Base-by-base conservation (phyloP, 2,113 vertebrate species). In the Sinocyclocheilus grahami region DNA sequence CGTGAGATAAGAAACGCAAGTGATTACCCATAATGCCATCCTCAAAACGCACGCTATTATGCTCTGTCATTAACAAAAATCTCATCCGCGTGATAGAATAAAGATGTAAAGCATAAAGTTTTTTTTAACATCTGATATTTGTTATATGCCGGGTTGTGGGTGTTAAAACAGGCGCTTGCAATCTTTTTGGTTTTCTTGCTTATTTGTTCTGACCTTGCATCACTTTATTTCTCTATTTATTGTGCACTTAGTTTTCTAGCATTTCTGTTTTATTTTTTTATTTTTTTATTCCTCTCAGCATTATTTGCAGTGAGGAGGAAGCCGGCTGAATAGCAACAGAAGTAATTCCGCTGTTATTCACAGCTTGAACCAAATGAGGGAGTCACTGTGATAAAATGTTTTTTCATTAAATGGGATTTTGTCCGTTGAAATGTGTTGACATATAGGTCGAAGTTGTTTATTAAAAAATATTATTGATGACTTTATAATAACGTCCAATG, bases 1-100 rank as follows among this genome's bases (percentile, higher is more conserved):
- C 77, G 13, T 24, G 16, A 87, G 77, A 88, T 89, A 87, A 86
- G 85, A 86, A 74, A 67, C 51, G 30, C 77, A 75, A 84, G 82
- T 48, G 72, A 86, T 89, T 89, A 82, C 53, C 86, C 72, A 42
- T 79, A 55, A 75, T 62, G 72, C 72, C 42, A 22, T 76, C 84
- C 27, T 82, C 72, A 83, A 78, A 78, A 84, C 58, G n/a, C 69
- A 86, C n/a, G 42, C 10, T 83, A 74, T 86, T 37, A 55, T 37
- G 69, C 33, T 22, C 27, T 24, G 51, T 16, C 27, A 48, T 82
- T 46, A 74, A 75, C 79, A 71, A 48, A 82, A 77, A 84, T 84
- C n/a, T 63, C 58, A 82, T 69, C 62, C 77, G 76, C 30, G 24
- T 74, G 63, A 75, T 46, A 24, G 30, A 75, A 55, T 33, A 82